Base-by-base conservation (phyloP, 2,797 vertebrate genomes). In the Gadopsis bispinosus region DNA sequence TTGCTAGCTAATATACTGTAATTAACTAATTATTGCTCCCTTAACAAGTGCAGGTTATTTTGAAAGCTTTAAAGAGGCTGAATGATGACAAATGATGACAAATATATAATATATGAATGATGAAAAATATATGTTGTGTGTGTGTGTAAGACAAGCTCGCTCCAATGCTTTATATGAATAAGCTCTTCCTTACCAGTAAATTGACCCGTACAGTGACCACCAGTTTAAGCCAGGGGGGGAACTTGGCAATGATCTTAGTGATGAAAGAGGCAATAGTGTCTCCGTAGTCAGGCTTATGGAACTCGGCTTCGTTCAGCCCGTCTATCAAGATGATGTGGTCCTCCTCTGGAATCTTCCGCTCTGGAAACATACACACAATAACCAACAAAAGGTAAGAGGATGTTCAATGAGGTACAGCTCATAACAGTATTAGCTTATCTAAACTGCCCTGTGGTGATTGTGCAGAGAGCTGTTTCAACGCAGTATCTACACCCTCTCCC, bases 251-350 rank as follows among this genome's bases (percentile, higher is more conserved):
- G 84, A 99, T 95, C 90, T 96, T 99, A n/a, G 95, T 90, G 86
- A 99, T 95, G 92, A 99, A 99, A 26, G 98, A 98, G 83, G 97
- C 96, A 68, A 99, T 95, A 1, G 98, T 99, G 92, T 99, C 97
- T 56, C 98, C 98, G 59, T 99, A 99, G 94, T 99, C 98, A 17
- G 98, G 98, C 74, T 99, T 99, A 87, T 99, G 98, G 92, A 99
- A 99, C 91, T 99, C 98, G 0, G 98, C 98, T 90, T 99, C 98
- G 41, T 99, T 99, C 93, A 99, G 95, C 20, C 97, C 97, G 37
- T 99, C 98, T 69, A 99, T 93, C 92, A 99, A 93, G 93, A 99
- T 98, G 72, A 99, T 95, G 88, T 96, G 96, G 86, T 99, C 97
- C 73, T 99, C 97, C 83, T 98, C 97, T 70, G 97, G 96, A 92